Evolutionary conservation across 1,140 invertebrate species (phyloP), one percentile per base, ranked within the genome.

Genomic region (Heliconius melpomene): DNA sequence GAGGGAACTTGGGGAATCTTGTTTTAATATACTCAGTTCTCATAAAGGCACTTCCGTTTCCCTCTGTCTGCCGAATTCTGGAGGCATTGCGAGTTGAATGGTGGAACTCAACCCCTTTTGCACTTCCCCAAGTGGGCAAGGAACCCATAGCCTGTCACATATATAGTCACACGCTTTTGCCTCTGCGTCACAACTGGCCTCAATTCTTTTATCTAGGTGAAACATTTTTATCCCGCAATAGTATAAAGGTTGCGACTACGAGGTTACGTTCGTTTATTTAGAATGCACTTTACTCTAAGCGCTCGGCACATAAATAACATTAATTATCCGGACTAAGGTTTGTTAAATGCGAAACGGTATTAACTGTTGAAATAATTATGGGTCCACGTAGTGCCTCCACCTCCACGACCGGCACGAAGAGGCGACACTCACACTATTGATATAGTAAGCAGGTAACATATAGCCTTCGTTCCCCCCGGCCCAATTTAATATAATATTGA

Each of bases 321-420:
- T 72, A 72, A 72, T 72, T 72, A 72, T 72, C 71, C 71, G 71
- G 71, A 46, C 26, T 81, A 79, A 77, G 38, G 78, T 75, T 72
- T 79, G 77, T 80, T 79, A 77, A 84, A 70, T 79, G 77, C 71
- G 60, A 82, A 76, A 78, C 73, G 75, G 77, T 78, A 79, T 82
- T 81, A 78, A 83, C 82, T 82, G 80, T 79, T 84, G 78, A 85
- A 87, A 85, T 84, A 82, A 85, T 85, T 87, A 87, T 82, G 83
- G 79, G 78, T 57, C 79, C 38, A 77, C 60, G 38, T 16, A 70
- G 75, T 40, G 50, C 50, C 50, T 52, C 50, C 50, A 52, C 50
- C 18, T 52, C 50, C 18, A 38, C 76, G 26, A 36, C 40, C 29
- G 70, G 60, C 46, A 72, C 76, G 38, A 36, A 46, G 76, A 77